These are phyloP conservation scores for Thalassophryne amazonica DNA, from an alignment of 2,797 vertebrate genomes.

Conservation along the genomic window DNA sequence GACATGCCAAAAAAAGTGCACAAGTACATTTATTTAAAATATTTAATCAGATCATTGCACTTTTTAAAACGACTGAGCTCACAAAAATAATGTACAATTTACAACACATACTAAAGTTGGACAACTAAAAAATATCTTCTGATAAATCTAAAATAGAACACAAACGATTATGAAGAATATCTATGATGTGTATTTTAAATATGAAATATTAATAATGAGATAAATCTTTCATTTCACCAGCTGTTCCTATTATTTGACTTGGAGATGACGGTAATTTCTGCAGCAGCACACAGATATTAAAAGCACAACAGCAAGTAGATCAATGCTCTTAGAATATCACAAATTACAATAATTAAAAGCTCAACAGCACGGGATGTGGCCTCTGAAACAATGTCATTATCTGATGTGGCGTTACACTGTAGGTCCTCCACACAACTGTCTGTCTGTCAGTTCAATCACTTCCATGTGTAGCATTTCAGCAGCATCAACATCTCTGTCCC, in stretches of 20 bases:
- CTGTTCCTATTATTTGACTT: conserved; percentile 20
- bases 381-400: conserved; percentile 45
- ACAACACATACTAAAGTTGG: conserved; percentile 71
- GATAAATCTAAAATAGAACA: conserved; percentile 81
- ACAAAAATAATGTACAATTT: conserved; percentile 82
- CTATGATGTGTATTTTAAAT: conserved; percentile 20
- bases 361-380: conserved; percentile 29
- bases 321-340: conserved; percentile 44
- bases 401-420: conserved; percentile 20
- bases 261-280: conserved; percentile 30
- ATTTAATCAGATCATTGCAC: conserved; percentile 68
- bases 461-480: conserved; percentile 66
- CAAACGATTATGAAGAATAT: conserved; percentile 52
- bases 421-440: conserved; percentile 34
- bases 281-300: conserved; percentile 42
- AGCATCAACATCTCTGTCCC: conserved; percentile 56
- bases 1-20: too few species aligned
- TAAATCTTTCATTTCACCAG: conserved; percentile 12
- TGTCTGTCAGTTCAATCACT: conserved; percentile 26
- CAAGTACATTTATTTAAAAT: too few species aligned
- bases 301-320: conserved; percentile 39
- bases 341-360: conserved; percentile 48
- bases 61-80: too few species aligned
- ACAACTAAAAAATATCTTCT: conserved; percentile 67
- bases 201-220: conserved; percentile 34